Percentiles rank a stretch among this genome's conserved stretches.
Evolutionary conservation across 2,888 invertebrate genomes (phyloP).

Genomic region (Eucriotettix oculatus): DNA sequence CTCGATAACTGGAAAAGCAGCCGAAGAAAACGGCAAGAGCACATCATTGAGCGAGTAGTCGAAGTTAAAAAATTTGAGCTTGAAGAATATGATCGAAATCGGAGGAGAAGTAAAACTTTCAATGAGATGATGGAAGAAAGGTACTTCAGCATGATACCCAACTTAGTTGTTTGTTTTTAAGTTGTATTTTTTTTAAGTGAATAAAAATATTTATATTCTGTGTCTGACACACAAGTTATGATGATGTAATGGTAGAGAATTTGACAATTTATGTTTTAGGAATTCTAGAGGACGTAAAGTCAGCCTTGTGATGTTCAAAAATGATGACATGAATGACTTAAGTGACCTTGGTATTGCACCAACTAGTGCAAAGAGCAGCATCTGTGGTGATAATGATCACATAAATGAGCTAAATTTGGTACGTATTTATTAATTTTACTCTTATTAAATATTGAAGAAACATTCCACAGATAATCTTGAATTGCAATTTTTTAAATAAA

Average conservation of each 20-base stretch:
- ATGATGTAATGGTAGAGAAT: too few species aligned
- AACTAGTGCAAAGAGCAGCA: conserved; percentile 7
- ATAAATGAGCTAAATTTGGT: background rate
- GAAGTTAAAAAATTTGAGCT: conserved; percentile 76
- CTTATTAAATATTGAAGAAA: too few species aligned
- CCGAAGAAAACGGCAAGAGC: conserved; percentile 79
- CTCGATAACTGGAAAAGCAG: conserved; percentile 89
- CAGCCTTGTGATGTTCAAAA: conserved; percentile 52
- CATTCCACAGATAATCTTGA: too few species aligned
- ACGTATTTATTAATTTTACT: conserved; percentile 10
- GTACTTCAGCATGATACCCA: conserved; percentile 23
- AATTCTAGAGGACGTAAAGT: conserved; percentile 36
- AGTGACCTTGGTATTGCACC: conserved; percentile 59
- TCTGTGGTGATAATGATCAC: conserved; percentile 19
- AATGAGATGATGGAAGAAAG: conserved; percentile 87
- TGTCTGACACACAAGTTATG: too few species aligned
- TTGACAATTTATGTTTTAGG: background rate
- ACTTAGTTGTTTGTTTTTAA: background rate
- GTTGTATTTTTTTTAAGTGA: too few species aligned
- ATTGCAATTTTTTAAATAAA: too few species aligned
- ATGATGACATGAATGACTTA: conserved; percentile 68
- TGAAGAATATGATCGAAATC: conserved; percentile 51
- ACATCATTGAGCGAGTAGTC: conserved; percentile 76
- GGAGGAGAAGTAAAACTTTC: conserved; percentile 79
- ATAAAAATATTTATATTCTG: too few species aligned